phyloP scores from a whole-genome alignment of 2,113 vertebrate species.

The Globicephala melas region DNA sequence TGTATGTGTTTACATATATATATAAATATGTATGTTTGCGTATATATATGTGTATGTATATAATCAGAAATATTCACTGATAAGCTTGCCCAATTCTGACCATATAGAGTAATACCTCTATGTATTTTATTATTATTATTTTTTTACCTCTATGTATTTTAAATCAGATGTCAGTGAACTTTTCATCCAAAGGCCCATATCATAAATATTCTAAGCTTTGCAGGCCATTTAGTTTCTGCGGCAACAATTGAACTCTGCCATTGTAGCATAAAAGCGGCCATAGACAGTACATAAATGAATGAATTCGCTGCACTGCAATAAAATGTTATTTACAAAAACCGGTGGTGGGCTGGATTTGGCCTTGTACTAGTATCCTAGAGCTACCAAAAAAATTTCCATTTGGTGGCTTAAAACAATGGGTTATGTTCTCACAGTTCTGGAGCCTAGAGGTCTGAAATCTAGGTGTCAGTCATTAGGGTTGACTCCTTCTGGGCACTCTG shows the following conservation, averaged over 20 bases:
- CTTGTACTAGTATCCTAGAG: background rate
- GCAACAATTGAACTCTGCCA: background rate
- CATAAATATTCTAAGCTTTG: background rate
- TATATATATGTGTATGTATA: background rate
- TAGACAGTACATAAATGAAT: background rate
- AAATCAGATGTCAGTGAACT: background rate
- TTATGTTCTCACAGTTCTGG: background rate
- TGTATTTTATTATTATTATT: too few species aligned
- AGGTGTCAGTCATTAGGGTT: background rate
- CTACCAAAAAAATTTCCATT: background rate
- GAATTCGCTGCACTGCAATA: background rate
- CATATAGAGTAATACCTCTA: background rate
- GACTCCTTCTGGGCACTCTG: background rate
- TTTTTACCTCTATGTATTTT: background rate
- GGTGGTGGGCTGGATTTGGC: background rate
- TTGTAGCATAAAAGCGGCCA: background rate
- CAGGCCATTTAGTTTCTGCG: background rate
- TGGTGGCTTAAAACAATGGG: background rate
- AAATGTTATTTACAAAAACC: background rate
- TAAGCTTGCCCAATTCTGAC: background rate
- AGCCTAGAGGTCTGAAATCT: background rate
- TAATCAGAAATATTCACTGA: background rate
- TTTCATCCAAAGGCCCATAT: background rate
- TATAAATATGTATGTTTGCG: background rate
- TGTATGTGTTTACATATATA: background rate